phyloP scores from a whole-genome alignment of 2,113 vertebrate genomes.

The Sarotherodon lohbergeri region DNA sequence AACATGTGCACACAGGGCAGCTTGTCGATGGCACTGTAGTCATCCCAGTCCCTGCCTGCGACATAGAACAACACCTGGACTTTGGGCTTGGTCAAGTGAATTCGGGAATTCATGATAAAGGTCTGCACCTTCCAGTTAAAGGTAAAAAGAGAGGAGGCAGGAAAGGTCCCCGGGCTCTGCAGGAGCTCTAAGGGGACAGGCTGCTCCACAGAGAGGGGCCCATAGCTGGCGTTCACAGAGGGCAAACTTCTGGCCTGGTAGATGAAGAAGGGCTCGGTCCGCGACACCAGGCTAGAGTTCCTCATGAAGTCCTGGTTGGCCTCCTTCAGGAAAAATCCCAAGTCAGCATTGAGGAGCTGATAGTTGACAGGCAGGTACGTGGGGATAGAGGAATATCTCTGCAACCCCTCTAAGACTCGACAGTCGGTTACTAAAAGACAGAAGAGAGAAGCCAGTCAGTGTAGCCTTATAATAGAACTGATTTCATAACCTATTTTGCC shows the following conservation, averaged over 20 bases:
- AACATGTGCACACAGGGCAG: constrained; percentile 90
- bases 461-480: background rate
- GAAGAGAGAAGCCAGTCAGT: constrained; percentile 40
- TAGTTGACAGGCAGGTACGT: constrained; percentile 91
- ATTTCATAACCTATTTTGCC: background rate
- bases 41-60: constrained; percentile 88
- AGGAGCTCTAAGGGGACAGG: constrained; percentile 80
- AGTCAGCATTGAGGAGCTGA: constrained; percentile 77
- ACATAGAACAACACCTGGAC: constrained; percentile 90
- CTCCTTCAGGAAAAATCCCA: constrained; percentile 88
- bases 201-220: constrained; percentile 81
- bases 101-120: constrained; percentile 76
- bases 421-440: constrained; percentile 76
- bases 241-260: constrained; percentile 81
- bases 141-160: constrained; percentile 71
- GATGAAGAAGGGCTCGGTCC: constrained; percentile 85
- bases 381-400: constrained; percentile 80
- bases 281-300: constrained; percentile 85
- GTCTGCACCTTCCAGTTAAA: constrained; percentile 89
- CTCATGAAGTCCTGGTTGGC: constrained; percentile 82
- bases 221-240: constrained; percentile 82
- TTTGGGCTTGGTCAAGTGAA: constrained; percentile 79
- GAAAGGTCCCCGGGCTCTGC: constrained; percentile 64
- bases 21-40: constrained; percentile 70
- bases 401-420: constrained; percentile 76